A percentile compares a stretch with the other conserved stretches of the same genome.
Conservation (phyloP, 2,888 invertebrate genomes). For the Maniola hyperantus region DNA sequence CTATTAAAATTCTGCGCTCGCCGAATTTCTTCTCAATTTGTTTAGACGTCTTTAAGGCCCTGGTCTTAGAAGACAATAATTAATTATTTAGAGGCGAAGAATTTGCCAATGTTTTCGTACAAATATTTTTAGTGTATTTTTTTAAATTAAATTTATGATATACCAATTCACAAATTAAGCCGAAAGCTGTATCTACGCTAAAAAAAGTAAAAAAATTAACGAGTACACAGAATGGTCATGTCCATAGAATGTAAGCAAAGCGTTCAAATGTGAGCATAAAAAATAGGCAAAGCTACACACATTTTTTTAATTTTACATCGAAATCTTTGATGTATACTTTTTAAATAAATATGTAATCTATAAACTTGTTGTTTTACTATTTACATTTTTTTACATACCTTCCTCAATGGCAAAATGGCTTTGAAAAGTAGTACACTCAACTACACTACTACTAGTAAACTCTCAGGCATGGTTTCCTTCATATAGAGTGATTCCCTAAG, state of each 20-base stretch:
- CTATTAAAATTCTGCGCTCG: no score
- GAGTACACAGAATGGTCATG: conserved; percentile 29
- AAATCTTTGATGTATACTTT: conserved; percentile 79
- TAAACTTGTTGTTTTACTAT: conserved; percentile 36
- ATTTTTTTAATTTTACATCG: conserved; percentile 78
- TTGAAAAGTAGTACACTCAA: background rate
- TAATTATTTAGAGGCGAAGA: background rate
- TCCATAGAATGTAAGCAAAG: conserved; percentile 48
- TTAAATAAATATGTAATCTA: conserved; percentile 77
- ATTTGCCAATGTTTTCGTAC: background rate
- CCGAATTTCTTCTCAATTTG: no score
- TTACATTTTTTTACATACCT: background rate
- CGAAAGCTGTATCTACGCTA: background rate
- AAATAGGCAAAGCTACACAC: conserved; percentile 51
- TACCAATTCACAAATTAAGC: background rate
- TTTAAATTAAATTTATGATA: background rate
- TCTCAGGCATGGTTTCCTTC: no score
- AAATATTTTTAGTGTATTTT: background rate
- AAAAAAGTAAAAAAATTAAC: conserved; percentile 12
- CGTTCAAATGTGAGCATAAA: conserved; percentile 45
- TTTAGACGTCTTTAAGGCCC: no score
- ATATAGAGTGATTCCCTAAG: no score
- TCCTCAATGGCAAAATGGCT: background rate
- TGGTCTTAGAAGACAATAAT: no score
- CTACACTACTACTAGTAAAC: no score